Evolutionary conservation across 1,140 invertebrate species (phyloP).

Genomic region (Bombus haemorrhoidalis): DNA sequence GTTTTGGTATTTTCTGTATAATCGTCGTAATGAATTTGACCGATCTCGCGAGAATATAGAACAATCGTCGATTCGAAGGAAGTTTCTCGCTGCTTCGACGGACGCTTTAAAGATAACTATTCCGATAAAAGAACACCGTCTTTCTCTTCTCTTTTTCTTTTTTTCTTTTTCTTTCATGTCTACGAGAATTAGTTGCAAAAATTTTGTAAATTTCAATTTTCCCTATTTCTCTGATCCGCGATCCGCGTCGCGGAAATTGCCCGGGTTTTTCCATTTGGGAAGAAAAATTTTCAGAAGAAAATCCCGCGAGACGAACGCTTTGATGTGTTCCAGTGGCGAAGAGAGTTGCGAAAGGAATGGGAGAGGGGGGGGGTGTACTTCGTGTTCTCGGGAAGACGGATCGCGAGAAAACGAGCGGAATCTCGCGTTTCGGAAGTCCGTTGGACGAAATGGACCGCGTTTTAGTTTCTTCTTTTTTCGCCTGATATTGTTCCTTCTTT

Average conservation of each 20-base stretch:
- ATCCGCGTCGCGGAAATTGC: neutral
- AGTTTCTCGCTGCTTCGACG: too few relatives aligned
- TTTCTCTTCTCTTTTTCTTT: neutral
- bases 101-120: rapidly evolving
- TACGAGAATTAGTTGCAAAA: neutral
- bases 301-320: neutral
- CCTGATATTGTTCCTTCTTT: neutral
- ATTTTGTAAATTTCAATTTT: neutral
- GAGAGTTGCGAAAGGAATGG: neutral
- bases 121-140: too few relatives aligned
- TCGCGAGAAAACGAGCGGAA: neutral
- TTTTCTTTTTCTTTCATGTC: neutral
- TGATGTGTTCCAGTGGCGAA: neutral
- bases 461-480: neutral
- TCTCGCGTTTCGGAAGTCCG: conserved; percentile 7
- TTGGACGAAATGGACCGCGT: neutral
- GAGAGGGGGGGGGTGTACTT: too few relatives aligned
- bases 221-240: neutral
- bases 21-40: too few relatives aligned
- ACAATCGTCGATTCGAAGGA: too few relatives aligned
- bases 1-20: too few relatives aligned
- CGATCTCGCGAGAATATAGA: too few relatives aligned
- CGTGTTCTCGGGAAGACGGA: neutral
- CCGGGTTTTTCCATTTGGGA: neutral
- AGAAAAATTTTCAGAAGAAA: neutral